Evolutionary conservation across 2,888 invertebrate species (phyloP).

Genomic region (Agrypnus murinus): DNA sequence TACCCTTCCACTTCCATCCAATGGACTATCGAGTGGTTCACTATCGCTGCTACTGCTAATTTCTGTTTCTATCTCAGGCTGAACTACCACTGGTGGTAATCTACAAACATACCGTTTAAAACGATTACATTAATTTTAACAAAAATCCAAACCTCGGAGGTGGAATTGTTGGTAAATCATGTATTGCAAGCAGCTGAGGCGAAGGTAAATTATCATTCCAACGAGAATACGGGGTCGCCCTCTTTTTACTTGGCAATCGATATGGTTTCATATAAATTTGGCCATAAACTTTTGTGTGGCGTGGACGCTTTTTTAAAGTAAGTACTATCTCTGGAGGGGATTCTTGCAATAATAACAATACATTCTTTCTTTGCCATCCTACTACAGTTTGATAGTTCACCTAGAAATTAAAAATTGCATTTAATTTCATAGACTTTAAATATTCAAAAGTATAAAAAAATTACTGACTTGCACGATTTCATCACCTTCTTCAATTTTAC

Average conservation of each 20-base stretch:
- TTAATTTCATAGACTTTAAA: neutral
- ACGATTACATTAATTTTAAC: no score
- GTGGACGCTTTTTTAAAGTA: constrained; percentile 87
- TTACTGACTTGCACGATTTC: constrained; percentile 92
- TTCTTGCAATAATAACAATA: constrained; percentile 83
- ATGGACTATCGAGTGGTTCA: constrained; percentile 74
- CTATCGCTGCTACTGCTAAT: constrained; percentile 75
- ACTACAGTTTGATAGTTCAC: constrained; percentile 83
- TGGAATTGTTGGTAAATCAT: constrained; percentile 75
- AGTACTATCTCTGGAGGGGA: constrained; percentile 87
- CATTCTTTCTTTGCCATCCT: constrained; percentile 88
- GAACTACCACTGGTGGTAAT: constrained; percentile 58
- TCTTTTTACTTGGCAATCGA: constrained; percentile 82
- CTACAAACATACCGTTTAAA: constrained; percentile 53
- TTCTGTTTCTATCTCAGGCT: constrained; percentile 63
- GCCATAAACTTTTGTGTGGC: constrained; percentile 86
- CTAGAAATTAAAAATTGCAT: constrained; percentile 66
- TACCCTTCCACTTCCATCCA: constrained; percentile 73
- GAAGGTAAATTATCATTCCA: constrained; percentile 83
- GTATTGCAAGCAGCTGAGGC: constrained; percentile 78
- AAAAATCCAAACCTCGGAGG: constrained; percentile 71
- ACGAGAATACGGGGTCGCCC: constrained; percentile 76
- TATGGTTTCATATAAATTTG: constrained; percentile 84
- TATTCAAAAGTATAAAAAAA: neutral
- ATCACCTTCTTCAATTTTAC: constrained; percentile 95